Evolutionary conservation across 2,888 invertebrate species (phyloP).

Genomic region (Cryptophagus acutangulus): DNA sequence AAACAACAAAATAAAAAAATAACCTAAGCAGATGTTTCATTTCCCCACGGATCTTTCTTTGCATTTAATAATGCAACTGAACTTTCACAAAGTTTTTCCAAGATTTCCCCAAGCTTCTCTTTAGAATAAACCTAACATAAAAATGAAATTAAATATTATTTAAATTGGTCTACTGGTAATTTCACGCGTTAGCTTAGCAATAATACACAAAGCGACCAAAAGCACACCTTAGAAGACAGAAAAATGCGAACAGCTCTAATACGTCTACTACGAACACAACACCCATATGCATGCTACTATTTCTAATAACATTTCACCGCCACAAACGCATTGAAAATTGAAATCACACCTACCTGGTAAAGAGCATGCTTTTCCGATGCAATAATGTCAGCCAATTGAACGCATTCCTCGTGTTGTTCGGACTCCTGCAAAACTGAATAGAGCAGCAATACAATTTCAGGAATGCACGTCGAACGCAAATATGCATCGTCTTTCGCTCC

Average conservation of each 20-base stretch:
- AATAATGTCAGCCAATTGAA: constrained; percentile 73
- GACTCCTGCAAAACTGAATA: constrained; percentile 74
- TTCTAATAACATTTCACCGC: no score
- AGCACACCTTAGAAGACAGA: no score
- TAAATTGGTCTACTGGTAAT: background rate
- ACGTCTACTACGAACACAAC: no score
- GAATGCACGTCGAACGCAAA: constrained; percentile 76
- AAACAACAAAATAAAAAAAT: no score
- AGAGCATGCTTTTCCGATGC: constrained; percentile 73
- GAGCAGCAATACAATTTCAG: constrained; percentile 73
- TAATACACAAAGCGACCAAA: no score
- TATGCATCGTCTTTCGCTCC: constrained; percentile 58
- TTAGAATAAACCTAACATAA: constrained; percentile 65
- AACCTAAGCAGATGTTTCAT: constrained; percentile 41
- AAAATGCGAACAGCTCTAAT: no score
- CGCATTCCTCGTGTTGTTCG: constrained; percentile 69
- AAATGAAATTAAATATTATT: background rate
- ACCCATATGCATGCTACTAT: no score
- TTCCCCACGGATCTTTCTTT: constrained; percentile 80
- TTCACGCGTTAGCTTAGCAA: no score
- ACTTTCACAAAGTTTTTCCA: constrained; percentile 73
- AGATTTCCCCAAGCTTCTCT: constrained; percentile 69
- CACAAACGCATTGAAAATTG: no score
- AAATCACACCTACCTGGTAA: constrained; percentile 62
- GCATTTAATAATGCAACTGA: constrained; percentile 70